These are phyloP conservation scores for Calypte anna DNA, from an alignment of 2,113 vertebrate genomes.

Conservation along the genomic window DNA sequence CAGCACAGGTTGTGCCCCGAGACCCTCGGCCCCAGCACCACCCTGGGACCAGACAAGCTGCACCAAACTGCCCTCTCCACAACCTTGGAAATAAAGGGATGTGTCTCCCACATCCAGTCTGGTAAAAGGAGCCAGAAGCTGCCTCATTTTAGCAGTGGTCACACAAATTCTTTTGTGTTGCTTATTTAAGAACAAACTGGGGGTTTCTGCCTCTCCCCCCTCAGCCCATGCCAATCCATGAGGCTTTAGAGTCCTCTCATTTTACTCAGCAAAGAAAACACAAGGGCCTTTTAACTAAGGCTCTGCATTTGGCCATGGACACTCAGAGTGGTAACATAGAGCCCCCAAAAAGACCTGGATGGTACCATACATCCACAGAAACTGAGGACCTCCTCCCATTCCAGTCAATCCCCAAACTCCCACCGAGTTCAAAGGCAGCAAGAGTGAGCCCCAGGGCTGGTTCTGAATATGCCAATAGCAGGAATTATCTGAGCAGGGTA, in stretches of 20 bases:
- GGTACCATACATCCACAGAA: not conserved
- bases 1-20: not conserved
- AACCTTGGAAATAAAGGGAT: not conserved
- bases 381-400: not conserved
- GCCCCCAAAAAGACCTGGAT: not conserved
- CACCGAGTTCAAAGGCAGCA: constrained; percentile 57
- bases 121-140: not conserved
- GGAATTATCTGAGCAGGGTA: constrained; percentile 63
- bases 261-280: not conserved
- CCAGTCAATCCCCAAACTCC: constrained; percentile 19
- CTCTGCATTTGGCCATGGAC: not conserved
- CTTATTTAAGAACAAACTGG: not conserved
- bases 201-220: not conserved
- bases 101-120: not conserved
- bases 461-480: constrained; percentile 24
- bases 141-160: not conserved
- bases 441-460: constrained; percentile 19
- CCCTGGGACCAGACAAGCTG: not conserved
- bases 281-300: fast-evolving
- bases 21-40: not conserved
- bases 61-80: not conserved
- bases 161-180: not conserved
- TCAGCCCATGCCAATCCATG: fast-evolving
- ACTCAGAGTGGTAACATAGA: not conserved
- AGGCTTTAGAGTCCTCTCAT: not conserved